phyloP scores from a whole-genome alignment of 2,113 vertebrate species.

The Lagenorhynchus albirostris region DNA sequence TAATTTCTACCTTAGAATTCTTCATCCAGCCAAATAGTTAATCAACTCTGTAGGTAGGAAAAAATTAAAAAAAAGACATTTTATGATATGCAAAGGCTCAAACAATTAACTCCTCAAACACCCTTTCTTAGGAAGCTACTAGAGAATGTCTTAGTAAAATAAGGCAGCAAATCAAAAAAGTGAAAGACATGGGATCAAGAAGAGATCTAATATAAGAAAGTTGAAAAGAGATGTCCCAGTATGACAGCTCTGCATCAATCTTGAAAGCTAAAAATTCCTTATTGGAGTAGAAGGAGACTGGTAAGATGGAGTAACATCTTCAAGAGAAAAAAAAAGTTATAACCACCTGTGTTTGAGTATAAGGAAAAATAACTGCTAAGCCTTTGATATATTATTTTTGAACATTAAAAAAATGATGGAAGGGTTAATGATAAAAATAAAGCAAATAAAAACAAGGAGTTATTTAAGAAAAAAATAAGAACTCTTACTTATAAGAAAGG shows the following conservation, averaged over 20 bases:
- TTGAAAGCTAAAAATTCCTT: not conserved
- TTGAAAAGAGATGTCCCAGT: not conserved
- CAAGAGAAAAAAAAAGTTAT: not conserved
- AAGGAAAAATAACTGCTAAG: not conserved
- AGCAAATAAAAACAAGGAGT: not conserved
- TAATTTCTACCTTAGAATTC: not conserved
- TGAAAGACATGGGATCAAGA: not conserved
- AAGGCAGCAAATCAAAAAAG: not conserved
- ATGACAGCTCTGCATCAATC: not conserved
- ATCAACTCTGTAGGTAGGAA: not conserved
- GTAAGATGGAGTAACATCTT: not conserved
- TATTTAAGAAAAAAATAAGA: not conserved
- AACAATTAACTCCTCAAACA: not conserved
- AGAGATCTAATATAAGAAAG: not conserved
- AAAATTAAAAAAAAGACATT: not conserved
- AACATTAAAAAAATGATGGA: not conserved
- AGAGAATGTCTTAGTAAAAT: not conserved
- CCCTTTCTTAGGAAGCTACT: not conserved
- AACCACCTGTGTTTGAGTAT: not conserved
- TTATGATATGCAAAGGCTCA: not conserved
- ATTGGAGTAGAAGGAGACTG: not conserved
- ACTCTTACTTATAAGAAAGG: not conserved
- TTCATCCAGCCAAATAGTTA: not conserved
- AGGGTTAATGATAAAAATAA: not conserved
- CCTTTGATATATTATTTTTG: not conserved